phyloP scores from a whole-genome alignment of 1,140 invertebrate species.

The Aphelenchoides besseyi region DNA sequence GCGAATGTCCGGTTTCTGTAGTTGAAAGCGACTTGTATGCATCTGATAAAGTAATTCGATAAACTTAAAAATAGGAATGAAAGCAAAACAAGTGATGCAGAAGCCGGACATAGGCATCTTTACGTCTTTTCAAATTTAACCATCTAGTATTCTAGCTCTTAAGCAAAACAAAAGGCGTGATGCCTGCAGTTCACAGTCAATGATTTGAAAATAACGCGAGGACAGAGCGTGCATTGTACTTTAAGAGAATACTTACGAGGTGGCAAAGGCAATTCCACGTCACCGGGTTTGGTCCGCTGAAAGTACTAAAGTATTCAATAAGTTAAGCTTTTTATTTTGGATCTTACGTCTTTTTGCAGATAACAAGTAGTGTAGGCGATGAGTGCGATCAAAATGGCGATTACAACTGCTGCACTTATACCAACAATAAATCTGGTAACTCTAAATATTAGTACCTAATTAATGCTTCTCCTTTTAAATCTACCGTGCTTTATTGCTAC shows the following conservation, averaged over 20 bases:
- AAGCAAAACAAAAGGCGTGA: no score
- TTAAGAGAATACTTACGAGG: neutral
- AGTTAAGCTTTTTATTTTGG: no score
- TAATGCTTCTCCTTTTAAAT: no score
- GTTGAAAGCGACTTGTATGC: constrained; percentile 6
- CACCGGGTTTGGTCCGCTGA: neutral
- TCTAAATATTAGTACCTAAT: no score
- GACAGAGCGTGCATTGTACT: neutral
- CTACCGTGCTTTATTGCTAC: neutral
- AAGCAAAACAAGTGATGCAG: neutral
- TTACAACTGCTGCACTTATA: neutral
- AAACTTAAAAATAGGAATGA: neutral
- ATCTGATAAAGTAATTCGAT: neutral
- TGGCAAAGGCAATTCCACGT: neutral
- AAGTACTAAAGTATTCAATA: neutral
- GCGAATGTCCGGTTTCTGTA: neutral
- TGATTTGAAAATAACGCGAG: no score
- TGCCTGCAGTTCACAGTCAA: no score
- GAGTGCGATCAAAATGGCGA: neutral
- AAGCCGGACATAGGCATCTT: neutral
- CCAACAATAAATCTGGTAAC: neutral
- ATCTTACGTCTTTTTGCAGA: neutral
- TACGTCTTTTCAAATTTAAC: neutral
- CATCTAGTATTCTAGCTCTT: no score
- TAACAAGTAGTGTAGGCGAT: neutral